Conservation (phyloP, 92 coral and sea anemone genomes). For the Parazoanthus swiftii region DNA sequence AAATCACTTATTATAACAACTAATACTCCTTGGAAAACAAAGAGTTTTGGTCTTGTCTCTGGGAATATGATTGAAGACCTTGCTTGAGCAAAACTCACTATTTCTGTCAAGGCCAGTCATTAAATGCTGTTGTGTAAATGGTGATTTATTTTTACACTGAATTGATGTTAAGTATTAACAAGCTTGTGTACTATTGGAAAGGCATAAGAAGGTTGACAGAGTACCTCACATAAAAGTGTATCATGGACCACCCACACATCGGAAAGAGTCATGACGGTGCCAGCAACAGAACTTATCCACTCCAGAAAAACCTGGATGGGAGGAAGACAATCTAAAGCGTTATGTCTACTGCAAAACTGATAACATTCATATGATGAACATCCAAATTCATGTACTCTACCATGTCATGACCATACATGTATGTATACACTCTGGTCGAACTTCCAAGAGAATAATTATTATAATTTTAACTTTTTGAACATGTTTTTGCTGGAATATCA, state of each 20-base stretch:
- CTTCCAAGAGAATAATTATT: not conserved
- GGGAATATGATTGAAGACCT: too few species aligned
- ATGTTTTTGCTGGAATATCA: too few species aligned
- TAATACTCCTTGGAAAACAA: too few species aligned
- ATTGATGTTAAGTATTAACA: too few species aligned
- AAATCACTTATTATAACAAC: too few species aligned
- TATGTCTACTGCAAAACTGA: not conserved
- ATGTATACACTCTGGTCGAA: not conserved
- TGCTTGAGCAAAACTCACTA: too few species aligned
- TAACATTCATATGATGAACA: not conserved
- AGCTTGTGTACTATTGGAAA: not conserved
- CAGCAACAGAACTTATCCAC: conserved; percentile 52
- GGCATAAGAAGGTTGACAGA: not conserved
- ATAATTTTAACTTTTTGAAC: too few species aligned
- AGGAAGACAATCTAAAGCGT: not conserved
- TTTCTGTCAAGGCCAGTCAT: too few species aligned
- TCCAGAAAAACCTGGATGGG: conserved; percentile 48
- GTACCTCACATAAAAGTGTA: conserved; percentile 80
- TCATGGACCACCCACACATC: conserved; percentile 52
- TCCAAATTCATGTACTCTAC: too few species aligned
- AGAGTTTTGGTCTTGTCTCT: too few species aligned
- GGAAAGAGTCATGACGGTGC: conserved; percentile 21
- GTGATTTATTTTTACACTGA: too few species aligned
- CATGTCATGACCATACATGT: not conserved
- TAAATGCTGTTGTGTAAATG: too few species aligned